Percentiles rank a stretch among this genome's conserved stretches.
These are phyloP conservation scores for Acestrorhynchus altus DNA, from an alignment of 2,797 vertebrate genomes.

Conservation along the genomic window DNA sequence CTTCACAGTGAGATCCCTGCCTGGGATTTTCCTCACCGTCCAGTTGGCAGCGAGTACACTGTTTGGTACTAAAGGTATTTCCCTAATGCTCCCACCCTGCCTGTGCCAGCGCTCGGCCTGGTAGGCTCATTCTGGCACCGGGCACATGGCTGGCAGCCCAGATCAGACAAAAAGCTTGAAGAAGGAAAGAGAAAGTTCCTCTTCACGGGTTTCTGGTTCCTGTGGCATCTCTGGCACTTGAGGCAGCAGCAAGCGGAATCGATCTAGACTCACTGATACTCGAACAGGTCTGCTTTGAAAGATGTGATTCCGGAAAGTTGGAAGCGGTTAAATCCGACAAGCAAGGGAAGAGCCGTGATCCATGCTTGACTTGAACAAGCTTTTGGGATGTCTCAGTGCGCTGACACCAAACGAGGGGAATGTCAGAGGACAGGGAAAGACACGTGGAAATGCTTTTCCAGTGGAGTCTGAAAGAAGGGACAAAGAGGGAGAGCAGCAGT, in stretches of 20 bases:
- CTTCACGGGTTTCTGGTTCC: slow-evolving; percentile 9
- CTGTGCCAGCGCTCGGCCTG: neutral
- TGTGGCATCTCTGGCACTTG: neutral
- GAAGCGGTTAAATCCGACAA: neutral
- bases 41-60: neutral
- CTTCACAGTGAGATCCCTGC: too few relatives aligned
- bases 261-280: neutral
- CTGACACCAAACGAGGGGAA: neutral
- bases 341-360: neutral
- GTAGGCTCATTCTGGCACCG: neutral
- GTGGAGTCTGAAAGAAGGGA: neutral
- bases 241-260: neutral
- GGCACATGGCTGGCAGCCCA: slow-evolving; percentile 8
- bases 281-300: neutral
- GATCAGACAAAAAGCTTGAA: neutral
- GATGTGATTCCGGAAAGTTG: neutral
- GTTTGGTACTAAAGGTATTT: neutral
- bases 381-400: neutral
- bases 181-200: neutral
- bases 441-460: too few relatives aligned
- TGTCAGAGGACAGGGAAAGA: neutral
- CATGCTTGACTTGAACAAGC: neutral
- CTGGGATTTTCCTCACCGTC: neutral
- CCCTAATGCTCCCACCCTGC: neutral
- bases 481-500: neutral